Percentiles rank a stretch among this genome's conserved stretches.
Evolutionary conservation across 2,888 invertebrate genomes (phyloP).

Genomic region (Carabus problematicus): DNA sequence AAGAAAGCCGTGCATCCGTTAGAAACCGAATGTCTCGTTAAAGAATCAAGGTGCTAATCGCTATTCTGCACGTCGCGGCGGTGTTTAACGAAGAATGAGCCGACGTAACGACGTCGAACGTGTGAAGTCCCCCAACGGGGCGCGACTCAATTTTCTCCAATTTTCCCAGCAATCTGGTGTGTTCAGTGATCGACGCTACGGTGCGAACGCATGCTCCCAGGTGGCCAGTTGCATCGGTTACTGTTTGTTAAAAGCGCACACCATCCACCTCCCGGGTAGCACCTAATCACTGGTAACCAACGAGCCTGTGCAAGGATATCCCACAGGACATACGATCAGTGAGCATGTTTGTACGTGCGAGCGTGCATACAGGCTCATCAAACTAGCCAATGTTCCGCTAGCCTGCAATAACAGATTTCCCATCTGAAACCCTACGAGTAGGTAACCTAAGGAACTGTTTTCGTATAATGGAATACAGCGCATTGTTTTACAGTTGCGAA

Average conservation of each 20-base stretch:
- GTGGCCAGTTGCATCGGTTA: conserved; percentile 26
- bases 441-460: too few species aligned
- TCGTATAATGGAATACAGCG: too few species aligned
- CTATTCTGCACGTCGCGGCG: conserved; percentile 7
- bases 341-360: too few species aligned
- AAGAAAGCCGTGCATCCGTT: too few species aligned
- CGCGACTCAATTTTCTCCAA: conserved; percentile 21
- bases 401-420: too few species aligned
- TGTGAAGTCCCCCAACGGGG: conserved; percentile 11
- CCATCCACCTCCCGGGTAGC: conserved; percentile 1
- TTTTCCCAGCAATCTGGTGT: conserved; percentile 20
- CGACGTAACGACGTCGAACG: conserved; percentile 15
- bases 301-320: conserved; percentile 3
- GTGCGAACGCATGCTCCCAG: conserved; percentile 17
- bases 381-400: too few species aligned
- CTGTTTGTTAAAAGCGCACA: conserved; percentile 19
- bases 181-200: conserved; percentile 18
- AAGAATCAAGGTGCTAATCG: conserved; percentile 7
- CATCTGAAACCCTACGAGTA: too few species aligned
- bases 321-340: neutral
- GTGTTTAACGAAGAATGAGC: conserved; percentile 7
- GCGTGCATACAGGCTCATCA: too few species aligned
- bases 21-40: too few species aligned
- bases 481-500: too few species aligned
- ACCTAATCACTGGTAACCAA: conserved; percentile 1